Base-by-base conservation (phyloP, 2,797 vertebrate genomes). In the Ataeniobius toweri region DNA sequence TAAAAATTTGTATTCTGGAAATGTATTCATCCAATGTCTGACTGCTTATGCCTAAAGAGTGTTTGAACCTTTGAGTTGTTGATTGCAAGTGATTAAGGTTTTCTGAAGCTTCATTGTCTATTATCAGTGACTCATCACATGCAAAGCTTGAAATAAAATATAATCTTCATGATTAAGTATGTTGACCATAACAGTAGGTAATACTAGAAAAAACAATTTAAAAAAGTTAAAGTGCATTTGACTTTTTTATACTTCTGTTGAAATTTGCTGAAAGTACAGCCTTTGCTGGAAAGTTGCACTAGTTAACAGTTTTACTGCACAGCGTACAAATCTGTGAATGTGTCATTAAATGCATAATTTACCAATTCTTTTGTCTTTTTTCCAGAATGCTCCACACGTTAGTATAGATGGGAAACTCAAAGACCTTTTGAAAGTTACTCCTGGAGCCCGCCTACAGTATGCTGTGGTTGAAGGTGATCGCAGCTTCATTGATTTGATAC, bases 381-480 rank as follows among this genome's bases (percentile, higher is more conserved):
- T 67, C 83, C 76, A 97, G 97, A 95, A 94, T 44, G 97, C 96
- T 71, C 94, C 95, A 85, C 95, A 93, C 31, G 90, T 97, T 65
- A 88, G 90, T 63, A 91, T 97, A 14, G 93, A 95, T 20, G 88
- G 91, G 0, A 76, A 92, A 71, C 94, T 98, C 55, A 88, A 92
- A 67, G 89, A 93, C 16, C 80, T 96, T 82, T 88, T 97, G 76
- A 95, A 96, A 74, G 92, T 89, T 0, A 91, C 95, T 31, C 93
- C 95, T 26, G 96, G 94, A 71, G 94, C 92, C 0, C 95, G 96
- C 92, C 91, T 97, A 53, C 92, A 94, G 67, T 98, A 97, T 10
- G 96, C 94, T 80, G 94, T 96, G 70, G 91, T 98, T 39, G 96
- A 98, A 95, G 97, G 97, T 98, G 93, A 95, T 84, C 7, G 5